These are phyloP conservation scores for silkworm (Bombyx mori) DNA, from an alignment of 1,140 invertebrate species.

Conservation along the genomic window ASM3026992v2 NC_085131.1:2442501-2443000, in stretches of 20 bases:
- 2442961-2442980: too few species aligned
- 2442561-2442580: conserved; percentile 74
- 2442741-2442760: conserved; percentile 44
- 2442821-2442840: too few species aligned
- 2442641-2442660: conserved; percentile 54
- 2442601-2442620: conserved; percentile 77
- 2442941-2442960: too few species aligned
- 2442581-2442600: conserved; percentile 79
- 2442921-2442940: too few species aligned
- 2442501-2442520: conserved; percentile 74
- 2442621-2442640: conserved; percentile 81
- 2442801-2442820: too few species aligned
- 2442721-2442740: conserved; percentile 52
- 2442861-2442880: too few species aligned
- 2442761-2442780: conserved; percentile 39
- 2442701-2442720: conserved; percentile 37
- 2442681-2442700: conserved; percentile 71
- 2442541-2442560: conserved; percentile 68
- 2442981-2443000: too few species aligned
- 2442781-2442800: too few species aligned
- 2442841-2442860: too few species aligned
- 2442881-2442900: too few species aligned
- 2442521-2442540: conserved; percentile 70
- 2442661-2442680: conserved; percentile 39
- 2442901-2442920: too few species aligned